Evolutionary conservation across 2,888 invertebrate species (phyloP).

Genomic region (Diplolepis rosae): DNA sequence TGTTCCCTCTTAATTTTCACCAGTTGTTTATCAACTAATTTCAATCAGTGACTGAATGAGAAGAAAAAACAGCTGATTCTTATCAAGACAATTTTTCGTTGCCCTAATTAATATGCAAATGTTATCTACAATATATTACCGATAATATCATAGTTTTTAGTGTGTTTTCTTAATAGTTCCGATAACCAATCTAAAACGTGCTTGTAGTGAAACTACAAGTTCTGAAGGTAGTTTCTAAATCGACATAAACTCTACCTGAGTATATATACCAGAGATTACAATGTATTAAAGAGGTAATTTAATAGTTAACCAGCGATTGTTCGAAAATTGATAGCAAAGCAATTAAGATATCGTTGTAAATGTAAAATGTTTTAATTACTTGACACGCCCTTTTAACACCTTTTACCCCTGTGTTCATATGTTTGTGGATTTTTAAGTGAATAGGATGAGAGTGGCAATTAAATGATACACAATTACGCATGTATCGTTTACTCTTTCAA

Average conservation of each 20-base stretch:
- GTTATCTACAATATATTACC: no score
- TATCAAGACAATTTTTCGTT: no score
- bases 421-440: no score
- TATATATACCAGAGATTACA: not conserved
- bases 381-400: slow-evolving; percentile 10
- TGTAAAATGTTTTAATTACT: slow-evolving; percentile 45
- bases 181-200: not conserved
- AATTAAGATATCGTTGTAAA: slow-evolving; percentile 44
- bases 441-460: slow-evolving; percentile 14
- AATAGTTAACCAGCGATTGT: slow-evolving; percentile 36
- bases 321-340: slow-evolving; percentile 38
- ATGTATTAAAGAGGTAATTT: slow-evolving; percentile 5
- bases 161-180: no score
- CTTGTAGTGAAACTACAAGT: not conserved
- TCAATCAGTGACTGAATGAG: no score
- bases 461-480: not conserved
- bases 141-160: no score
- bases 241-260: not conserved
- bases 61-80: no score
- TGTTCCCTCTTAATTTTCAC: no score
- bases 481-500: slow-evolving; percentile 9
- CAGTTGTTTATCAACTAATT: no score
- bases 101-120: no score
- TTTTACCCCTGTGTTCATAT: not conserved
- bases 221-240: not conserved